Percentiles rank a stretch among this genome's conserved stretches.
Evolutionary conservation across 2,888 invertebrate genomes (phyloP).

Genomic region (Augiades crinisus): DNA sequence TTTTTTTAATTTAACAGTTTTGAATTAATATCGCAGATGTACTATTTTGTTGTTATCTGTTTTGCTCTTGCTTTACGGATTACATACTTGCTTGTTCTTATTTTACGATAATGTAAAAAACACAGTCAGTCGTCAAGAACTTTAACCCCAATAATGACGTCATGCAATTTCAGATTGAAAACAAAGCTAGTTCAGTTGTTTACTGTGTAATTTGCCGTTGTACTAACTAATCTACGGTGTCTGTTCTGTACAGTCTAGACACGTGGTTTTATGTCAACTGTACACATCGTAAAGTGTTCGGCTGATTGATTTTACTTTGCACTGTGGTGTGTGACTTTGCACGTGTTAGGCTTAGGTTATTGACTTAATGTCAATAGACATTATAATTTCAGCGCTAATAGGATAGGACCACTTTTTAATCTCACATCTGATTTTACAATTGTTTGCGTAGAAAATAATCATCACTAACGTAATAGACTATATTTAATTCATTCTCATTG

Average conservation of each 20-base stretch:
- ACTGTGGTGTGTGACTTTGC: too few species aligned
- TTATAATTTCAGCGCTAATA: too few species aligned
- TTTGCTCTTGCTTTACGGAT: neutral
- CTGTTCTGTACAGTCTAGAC: constrained; percentile 44
- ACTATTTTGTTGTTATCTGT: too few species aligned
- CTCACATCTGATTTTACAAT: too few species aligned
- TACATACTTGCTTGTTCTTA: neutral
- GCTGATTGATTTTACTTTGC: neutral
- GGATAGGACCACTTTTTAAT: too few species aligned
- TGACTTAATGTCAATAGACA: too few species aligned
- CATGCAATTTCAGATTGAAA: constrained; percentile 10
- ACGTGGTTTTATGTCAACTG: constrained; percentile 40
- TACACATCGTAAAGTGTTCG: neutral
- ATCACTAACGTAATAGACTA: too few species aligned
- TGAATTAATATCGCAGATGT: too few species aligned
- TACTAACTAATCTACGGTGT: constrained; percentile 28
- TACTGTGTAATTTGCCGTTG: constrained; percentile 12
- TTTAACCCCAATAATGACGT: constrained; percentile 2
- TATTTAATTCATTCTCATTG: too few species aligned
- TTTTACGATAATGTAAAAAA: neutral
- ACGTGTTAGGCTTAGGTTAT: too few species aligned
- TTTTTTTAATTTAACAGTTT: too few species aligned
- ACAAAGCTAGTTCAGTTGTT: constrained; percentile 8
- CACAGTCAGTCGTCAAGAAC: neutral
- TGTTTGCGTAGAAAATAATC: too few species aligned